A percentile compares a stretch with the other conserved stretches of the same genome.
These are phyloP conservation scores for Stomorhina lunata DNA, from an alignment of 2,888 invertebrate genomes.

Conservation along the genomic window DNA sequence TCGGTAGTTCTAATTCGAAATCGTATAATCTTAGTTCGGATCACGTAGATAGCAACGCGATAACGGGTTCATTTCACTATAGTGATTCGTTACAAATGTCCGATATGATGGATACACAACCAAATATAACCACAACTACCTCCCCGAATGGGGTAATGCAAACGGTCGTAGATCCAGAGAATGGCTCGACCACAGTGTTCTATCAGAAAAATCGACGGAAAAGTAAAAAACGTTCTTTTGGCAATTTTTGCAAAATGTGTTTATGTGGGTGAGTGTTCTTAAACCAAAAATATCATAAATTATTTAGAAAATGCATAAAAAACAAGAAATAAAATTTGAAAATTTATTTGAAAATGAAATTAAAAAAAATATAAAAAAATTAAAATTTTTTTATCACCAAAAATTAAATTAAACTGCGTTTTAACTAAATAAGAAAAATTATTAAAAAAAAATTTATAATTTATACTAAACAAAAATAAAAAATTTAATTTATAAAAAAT, in stretches of 20 bases:
- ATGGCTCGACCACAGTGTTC: conserved; percentile 76
- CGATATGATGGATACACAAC: conserved; percentile 60
- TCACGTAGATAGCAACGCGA: not conserved
- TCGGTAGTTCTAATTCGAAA: conserved; percentile 36
- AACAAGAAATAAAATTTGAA: not conserved
- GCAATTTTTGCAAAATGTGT: conserved; percentile 77
- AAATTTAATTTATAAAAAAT: too few species aligned
- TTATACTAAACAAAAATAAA: too few species aligned
- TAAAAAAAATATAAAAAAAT: not conserved
- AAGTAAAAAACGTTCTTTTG: conserved; percentile 77
- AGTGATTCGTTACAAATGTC: conserved; percentile 61
- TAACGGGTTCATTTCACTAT: conserved; percentile 38
- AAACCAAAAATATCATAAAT: not conserved
- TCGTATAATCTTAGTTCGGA: conserved; percentile 44
- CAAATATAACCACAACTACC: conserved; percentile 62
- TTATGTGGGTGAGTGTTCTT: conserved; percentile 79
- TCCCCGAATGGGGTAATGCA: conserved; percentile 62
- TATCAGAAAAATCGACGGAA: conserved; percentile 78
- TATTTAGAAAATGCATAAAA: conserved; percentile 22
- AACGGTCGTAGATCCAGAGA: conserved; percentile 74
- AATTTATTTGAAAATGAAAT: not conserved
- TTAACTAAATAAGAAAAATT: too few species aligned
- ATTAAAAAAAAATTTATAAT: too few species aligned
- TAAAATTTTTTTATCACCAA: too few species aligned
- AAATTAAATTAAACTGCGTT: too few species aligned